Conservation (phyloP, 2,113 vertebrate species). For the Climacteris rufus region DNA sequence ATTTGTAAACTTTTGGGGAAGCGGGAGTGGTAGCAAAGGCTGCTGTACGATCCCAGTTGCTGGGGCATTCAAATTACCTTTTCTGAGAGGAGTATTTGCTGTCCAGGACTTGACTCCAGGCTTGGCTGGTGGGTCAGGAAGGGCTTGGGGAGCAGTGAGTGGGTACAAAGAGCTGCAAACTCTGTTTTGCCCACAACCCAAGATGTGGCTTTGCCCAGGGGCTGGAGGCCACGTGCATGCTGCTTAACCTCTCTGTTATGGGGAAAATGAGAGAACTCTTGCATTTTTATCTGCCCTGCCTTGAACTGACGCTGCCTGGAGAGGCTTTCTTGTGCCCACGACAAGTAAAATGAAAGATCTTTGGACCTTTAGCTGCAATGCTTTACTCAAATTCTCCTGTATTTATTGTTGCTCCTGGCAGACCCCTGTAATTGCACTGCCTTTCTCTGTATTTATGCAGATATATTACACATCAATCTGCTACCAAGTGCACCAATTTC, state of each 20-base stretch:
- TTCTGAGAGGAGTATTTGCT: neutral
- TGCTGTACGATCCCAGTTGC: neutral
- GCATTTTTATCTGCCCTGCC: neutral
- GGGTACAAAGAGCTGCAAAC: neutral
- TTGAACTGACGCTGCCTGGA: neutral
- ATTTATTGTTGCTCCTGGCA: neutral
- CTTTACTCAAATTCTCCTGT: neutral
- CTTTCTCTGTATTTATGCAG: neutral
- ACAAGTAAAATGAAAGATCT: neutral
- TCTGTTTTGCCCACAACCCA: neutral
- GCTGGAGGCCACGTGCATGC: neutral
- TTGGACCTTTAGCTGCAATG: neutral
- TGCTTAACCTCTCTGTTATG: neutral
- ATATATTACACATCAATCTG: neutral
- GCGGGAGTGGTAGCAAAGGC: neutral
- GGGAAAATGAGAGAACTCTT: neutral
- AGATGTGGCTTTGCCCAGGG: neutral
- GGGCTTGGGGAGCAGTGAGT: neutral
- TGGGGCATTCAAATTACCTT: neutral
- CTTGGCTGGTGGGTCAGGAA: neutral
- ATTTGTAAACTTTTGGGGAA: slow-evolving; percentile 58
- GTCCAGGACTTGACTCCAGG: neutral
- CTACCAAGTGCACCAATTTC: neutral
- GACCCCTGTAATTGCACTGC: neutral
- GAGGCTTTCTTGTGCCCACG: neutral